Evolutionary conservation across 2,888 invertebrate species (phyloP), one percentile per base, ranked within the genome.

Genomic region (Drosophila kanekoi): DNA sequence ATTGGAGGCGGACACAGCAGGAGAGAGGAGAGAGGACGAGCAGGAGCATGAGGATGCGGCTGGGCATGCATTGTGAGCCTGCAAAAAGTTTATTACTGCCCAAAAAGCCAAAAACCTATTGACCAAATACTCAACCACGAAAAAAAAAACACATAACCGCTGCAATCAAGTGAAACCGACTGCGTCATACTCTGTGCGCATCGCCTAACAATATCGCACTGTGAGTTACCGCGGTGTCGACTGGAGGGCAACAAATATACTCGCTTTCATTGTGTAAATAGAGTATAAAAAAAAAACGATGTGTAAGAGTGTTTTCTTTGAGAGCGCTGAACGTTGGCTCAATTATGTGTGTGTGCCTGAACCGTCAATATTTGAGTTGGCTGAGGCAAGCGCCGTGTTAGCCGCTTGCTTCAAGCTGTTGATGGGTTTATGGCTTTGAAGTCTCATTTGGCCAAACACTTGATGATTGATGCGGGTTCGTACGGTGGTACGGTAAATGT

Each of bases 1-100:
- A 84, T 84, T 87, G 87, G 82, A 84, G 78, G 70, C 81, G 75
- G 72, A 58, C 64, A 66, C 51, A 56, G 62, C 37, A 65, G n/a
- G 49, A 20, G 18, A 48, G 4, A n/a, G n/a, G n/a, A n/a, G n/a
- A n/a, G 32, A 23, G 41, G 40, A 62, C 44, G 38, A 37, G 35
- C 35, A 13, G 13, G 51, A 51, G 37, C 18, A 35, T 9, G 20
- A 14, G 23, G 41, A 52, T 33, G 33, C n/a, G 52, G 32, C 44
- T 45, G 43, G 18, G 51, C 33, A 43, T 16, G 35, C 57, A 54
- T 63, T 65, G 61, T 64, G 69, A 41, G 45, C 45, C 44, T 32
- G 65, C 61, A 56, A 75, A 75, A 76, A 75, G 52, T 76, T 75
- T 75, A 71, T 75, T 75, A 63, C 67, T 56, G 35, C 52, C 72